A percentile compares a stretch with the other conserved stretches of the same genome.
Evolutionary conservation across 2,888 invertebrate genomes (phyloP).

Genomic region (Macrosiphum euphorbiae): DNA sequence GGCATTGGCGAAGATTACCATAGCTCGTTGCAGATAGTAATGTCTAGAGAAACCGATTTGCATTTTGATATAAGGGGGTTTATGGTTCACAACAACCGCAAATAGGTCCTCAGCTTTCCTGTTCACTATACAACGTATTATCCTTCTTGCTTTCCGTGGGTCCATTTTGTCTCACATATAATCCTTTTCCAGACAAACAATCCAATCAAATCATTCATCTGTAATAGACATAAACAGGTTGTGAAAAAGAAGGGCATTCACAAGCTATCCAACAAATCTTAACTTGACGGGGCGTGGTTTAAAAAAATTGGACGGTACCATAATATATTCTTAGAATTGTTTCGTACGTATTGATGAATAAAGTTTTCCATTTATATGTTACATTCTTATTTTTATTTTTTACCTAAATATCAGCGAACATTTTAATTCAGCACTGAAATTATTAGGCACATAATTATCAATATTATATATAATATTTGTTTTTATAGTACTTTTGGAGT

Average conservation of each 20-base stretch:
- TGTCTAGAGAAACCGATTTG: slow-evolving; percentile 52
- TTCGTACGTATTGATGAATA: not conserved
- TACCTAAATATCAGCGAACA: not conserved
- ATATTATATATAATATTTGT: not conserved
- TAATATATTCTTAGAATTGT: not conserved
- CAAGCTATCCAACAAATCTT: not conserved
- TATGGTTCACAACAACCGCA: slow-evolving; percentile 8
- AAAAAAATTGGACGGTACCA: not conserved
- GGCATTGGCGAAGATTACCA: slow-evolving; percentile 35
- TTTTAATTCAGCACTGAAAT: not conserved
- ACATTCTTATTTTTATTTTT: not conserved
- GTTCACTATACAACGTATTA: not conserved
- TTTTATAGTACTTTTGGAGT: not conserved
- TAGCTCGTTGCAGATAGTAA: slow-evolving; percentile 14
- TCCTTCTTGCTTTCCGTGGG: not conserved
- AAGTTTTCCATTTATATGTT: not conserved
- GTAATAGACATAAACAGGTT: not conserved
- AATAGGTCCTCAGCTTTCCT: not conserved
- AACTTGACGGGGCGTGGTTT: not conserved
- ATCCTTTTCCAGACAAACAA: slow-evolving; percentile 41
- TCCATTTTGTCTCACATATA: not conserved
- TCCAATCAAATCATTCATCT: slow-evolving; percentile 50
- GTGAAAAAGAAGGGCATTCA: slow-evolving; percentile 7
- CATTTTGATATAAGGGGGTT: slow-evolving; percentile 43
- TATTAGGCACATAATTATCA: not conserved